phyloP scores from a whole-genome alignment of 1,140 invertebrate genomes.

The Anastrepha obliqua region DNA sequence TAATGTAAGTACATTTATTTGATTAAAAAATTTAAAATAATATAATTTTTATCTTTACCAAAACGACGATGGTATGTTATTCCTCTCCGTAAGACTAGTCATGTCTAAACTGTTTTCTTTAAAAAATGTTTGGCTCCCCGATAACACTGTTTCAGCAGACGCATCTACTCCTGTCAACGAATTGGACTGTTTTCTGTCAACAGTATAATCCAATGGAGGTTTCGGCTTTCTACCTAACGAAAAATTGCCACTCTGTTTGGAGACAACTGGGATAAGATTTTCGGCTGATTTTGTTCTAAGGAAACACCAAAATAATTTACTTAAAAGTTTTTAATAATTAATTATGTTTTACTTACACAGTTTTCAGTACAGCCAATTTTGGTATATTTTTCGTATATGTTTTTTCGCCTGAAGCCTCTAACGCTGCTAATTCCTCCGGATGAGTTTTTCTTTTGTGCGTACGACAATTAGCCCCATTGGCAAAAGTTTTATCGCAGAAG shows the following conservation, averaged over 20 bases:
- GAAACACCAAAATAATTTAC: neutral
- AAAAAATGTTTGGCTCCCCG: too few species aligned
- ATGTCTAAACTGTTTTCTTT: too few species aligned
- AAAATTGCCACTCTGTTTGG: slow-evolving; percentile 67
- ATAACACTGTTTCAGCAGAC: too few species aligned
- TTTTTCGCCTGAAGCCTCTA: too few species aligned
- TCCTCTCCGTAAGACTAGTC: too few species aligned
- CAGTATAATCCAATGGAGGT: neutral
- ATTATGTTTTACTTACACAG: slow-evolving; percentile 57
- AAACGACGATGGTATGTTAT: too few species aligned
- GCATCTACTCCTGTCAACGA: too few species aligned
- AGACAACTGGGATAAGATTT: slow-evolving; percentile 68
- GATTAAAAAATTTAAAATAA: too few species aligned
- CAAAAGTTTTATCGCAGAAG: slow-evolving; percentile 73
- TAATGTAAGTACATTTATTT: too few species aligned
- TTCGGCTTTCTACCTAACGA: slow-evolving; percentile 54
- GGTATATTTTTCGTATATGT: slow-evolving; percentile 54
- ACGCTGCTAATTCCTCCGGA: slow-evolving; percentile 65
- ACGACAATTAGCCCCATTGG: slow-evolving; percentile 73
- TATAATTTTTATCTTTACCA: too few species aligned
- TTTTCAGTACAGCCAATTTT: slow-evolving; percentile 70
- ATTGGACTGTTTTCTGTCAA: neutral
- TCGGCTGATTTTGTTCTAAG: slow-evolving; percentile 55
- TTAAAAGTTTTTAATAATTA: too few species aligned
- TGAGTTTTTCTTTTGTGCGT: slow-evolving; percentile 73